Evolutionary conservation across 2,797 vertebrate genomes (phyloP), one percentile per base, ranked within the genome.

Genomic region (Anguilla megastoma): DNA sequence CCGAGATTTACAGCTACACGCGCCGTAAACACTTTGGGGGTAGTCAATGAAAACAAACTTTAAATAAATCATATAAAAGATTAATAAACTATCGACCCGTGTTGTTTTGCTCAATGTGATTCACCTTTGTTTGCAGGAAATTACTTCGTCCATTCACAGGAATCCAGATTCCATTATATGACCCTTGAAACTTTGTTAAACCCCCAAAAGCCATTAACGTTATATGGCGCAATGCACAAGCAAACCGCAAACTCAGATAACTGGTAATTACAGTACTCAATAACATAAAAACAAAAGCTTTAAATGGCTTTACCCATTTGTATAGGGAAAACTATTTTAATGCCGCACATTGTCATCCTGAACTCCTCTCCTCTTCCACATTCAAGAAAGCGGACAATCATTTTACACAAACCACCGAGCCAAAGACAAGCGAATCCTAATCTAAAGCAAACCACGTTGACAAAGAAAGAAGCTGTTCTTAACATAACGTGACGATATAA

Each of bases 311-410:
- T 21, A 48, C 71, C 33, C 36, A 36, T 69, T 76, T 76, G 2
- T 76, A 14, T 16, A 16, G 33, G 71, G 30, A 16, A n/a, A 84
- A n/a, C 8, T 50, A 52, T 50, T 71, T 48, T 85, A 33, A 83
- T 66, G 56, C 56, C 21, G 18, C 58, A 45, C 54, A 89, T 30
- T 12, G 36, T 50, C 2, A 45, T 30, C 84, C 87, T 88, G 84
- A 86, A 86, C 71, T 80, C 41, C 63, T 66, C 54, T 58, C 87
- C 52, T 21, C 48, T 69, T 71, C 66, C 85, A 88, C 85, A 84
- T 69, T 66, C 69, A 86, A 85, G 56, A 30, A 69, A 79, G 33
- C 30, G 45, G 71, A 88, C 79, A 86, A 54, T 88, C 33, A 66
- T 58, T 9, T 69, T 85, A 85, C 87, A 88, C 87, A 54, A 52